Evolutionary conservation across 2,888 invertebrate genomes (phyloP), one percentile per base, ranked within the genome.

Genomic region (Cheilosia urbana): DNA sequence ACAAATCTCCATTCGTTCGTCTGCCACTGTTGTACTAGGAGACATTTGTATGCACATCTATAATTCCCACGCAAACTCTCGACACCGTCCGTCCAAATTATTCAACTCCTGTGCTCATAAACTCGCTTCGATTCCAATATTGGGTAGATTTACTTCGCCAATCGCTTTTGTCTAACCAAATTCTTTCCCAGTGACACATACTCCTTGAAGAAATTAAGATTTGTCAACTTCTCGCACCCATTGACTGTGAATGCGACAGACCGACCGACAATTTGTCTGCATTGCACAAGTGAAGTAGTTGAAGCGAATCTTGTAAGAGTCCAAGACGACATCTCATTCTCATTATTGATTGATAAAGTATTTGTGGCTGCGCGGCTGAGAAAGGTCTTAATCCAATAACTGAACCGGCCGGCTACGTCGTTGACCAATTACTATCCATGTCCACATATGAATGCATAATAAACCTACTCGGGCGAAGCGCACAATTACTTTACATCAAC

Each of bases 331-430:
- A 37, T 57, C 63, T 21, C 47, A 40, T 51, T 65, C 30, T 30
- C 57, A 40, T 40, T 51, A 71, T 45, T 79, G 42, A 72, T 71
- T 72, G 78, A 57, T 40, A 58, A 76, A 66, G 58, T 76, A 76
- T 66, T 47, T 47, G 17, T 27, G 37, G 37, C 13, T 37, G 13
- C 13, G 37, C 24, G 49, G 40, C 7, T 79, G 49, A 57, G 42
- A 78, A 47, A 55, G 63, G 57, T 72, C 65, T 71, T 62, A 69
- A 47, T 63, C 57, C 57, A 78, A 63, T 68, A 30, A 62, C 45
- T 55, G 45, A 69, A 45, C 34, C 58, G 47, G 37, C 21, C 57
- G 34, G 27, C 68, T 27, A 37, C 57, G 34, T 63, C 55, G 17
- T 69, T 55, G 19, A 78, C 51, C 57, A 69, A 71, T 60, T 63